Conservation (phyloP, 1,140 invertebrate species). For the Venturia canescens region DNA sequence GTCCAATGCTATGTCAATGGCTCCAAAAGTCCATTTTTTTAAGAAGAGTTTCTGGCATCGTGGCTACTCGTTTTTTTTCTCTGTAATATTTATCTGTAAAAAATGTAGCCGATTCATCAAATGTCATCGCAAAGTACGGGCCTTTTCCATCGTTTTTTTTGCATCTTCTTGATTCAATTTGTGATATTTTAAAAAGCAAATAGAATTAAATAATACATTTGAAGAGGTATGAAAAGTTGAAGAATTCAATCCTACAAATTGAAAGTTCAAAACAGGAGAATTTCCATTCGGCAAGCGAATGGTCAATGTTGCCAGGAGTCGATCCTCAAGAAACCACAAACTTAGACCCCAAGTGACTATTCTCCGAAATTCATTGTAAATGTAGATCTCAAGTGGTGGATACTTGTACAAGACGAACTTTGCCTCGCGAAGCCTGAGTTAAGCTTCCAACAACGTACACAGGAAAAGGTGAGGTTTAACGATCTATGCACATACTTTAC, state of each 20-base stretch:
- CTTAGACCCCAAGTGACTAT: background rate
- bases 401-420: slow-evolving; percentile 4
- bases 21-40: too few relatives aligned
- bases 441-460: background rate
- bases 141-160: too few relatives aligned
- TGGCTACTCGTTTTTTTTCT: too few relatives aligned
- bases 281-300: background rate
- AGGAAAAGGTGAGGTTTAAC: slow-evolving; percentile 12
- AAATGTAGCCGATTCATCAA: too few relatives aligned
- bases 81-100: too few relatives aligned
- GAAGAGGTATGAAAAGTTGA: too few relatives aligned
- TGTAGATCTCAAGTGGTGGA: background rate
- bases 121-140: too few relatives aligned
- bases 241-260: background rate
- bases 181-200: too few relatives aligned
- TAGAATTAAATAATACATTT: too few relatives aligned
- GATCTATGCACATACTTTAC: slow-evolving; percentile 2
- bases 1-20: too few relatives aligned
- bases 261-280: background rate
- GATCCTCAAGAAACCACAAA: slow-evolving; percentile 13
- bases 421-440: background rate
- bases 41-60: too few relatives aligned
- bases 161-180: too few relatives aligned
- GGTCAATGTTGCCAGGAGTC: background rate
- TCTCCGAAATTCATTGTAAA: slow-evolving; percentile 18